These are phyloP conservation scores for Chaetorhynchus papuensis DNA, from an alignment of 2,113 vertebrate genomes.

Conservation along the genomic window DNA sequence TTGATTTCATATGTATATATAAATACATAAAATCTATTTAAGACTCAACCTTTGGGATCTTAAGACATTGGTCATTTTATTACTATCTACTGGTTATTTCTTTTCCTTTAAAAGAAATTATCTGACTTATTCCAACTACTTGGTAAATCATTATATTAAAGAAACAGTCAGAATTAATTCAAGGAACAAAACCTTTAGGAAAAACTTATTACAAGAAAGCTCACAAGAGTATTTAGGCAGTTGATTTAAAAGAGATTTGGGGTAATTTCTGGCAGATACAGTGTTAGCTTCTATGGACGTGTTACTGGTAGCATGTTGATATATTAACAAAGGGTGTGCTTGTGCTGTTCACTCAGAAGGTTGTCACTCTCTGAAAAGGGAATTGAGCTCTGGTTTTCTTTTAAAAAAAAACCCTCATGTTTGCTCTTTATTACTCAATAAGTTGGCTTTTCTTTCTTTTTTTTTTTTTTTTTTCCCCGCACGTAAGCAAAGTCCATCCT, in stretches of 20 bases:
- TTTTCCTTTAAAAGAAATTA: neutral
- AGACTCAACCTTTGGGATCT: neutral
- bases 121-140: neutral
- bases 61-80: neutral
- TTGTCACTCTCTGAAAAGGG: neutral
- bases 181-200: neutral
- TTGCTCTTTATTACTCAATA: neutral
- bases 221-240: neutral
- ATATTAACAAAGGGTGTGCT: fast-evolving
- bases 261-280: neutral
- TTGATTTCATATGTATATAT: neutral
- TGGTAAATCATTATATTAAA: neutral
- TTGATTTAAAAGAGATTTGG: neutral
- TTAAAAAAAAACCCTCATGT: neutral
- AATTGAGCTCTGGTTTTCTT: neutral
- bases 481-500: neutral
- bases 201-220: neutral
- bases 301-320: neutral
- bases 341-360: neutral
- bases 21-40: neutral
- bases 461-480: neutral
- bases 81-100: neutral
- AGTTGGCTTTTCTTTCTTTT: fast-evolving
- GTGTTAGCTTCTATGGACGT: neutral
- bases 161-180: neutral